phyloP scores from a whole-genome alignment of 30 jellyfish, hydroid and myxozoan species.

The Mastigias papua region DNA sequence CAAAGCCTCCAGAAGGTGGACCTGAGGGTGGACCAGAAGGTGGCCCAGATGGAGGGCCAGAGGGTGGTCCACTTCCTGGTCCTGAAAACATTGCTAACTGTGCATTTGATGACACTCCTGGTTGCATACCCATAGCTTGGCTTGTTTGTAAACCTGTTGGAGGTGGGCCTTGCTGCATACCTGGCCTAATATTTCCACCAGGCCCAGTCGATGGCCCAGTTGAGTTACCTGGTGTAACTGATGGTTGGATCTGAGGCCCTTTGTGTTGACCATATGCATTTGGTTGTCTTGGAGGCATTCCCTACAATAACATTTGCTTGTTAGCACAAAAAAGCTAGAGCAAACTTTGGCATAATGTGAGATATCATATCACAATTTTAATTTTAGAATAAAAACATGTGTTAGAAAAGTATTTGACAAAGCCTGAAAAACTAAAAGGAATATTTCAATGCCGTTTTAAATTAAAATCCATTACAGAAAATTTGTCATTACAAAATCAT shows the following conservation, averaged over 20 bases:
- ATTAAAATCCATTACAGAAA: no score
- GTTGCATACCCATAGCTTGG: conserved; percentile 13
- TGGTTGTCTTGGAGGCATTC: conserved; percentile 46
- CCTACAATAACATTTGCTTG: not conserved
- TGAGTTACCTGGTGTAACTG: conserved; percentile 13
- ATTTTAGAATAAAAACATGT: no score
- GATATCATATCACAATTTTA: no score
- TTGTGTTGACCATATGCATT: conserved; percentile 26
- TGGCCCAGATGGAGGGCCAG: conserved; percentile 46
- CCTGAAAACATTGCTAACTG: not conserved
- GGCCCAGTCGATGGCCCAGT: conserved; percentile 46
- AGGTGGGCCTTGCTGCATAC: conserved; percentile 34
- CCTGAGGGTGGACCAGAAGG: conserved; percentile 67
- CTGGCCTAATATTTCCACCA: conserved; percentile 42
- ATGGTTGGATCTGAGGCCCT: conserved; percentile 19
- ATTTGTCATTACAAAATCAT: no score
- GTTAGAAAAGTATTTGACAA: no score
- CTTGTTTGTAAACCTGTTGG: conserved; percentile 5
- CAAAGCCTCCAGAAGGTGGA: conserved; percentile 39
- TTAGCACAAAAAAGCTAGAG: not conserved
- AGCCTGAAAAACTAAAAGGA: no score
- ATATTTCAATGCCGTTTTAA: no score
- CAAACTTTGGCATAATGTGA: not conserved
- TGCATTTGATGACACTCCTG: conserved; percentile 34
- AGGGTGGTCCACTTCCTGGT: conserved; percentile 10